Conservation (phyloP, 2,797 vertebrate species). For the Ctenopoma kingsleyae region DNA sequence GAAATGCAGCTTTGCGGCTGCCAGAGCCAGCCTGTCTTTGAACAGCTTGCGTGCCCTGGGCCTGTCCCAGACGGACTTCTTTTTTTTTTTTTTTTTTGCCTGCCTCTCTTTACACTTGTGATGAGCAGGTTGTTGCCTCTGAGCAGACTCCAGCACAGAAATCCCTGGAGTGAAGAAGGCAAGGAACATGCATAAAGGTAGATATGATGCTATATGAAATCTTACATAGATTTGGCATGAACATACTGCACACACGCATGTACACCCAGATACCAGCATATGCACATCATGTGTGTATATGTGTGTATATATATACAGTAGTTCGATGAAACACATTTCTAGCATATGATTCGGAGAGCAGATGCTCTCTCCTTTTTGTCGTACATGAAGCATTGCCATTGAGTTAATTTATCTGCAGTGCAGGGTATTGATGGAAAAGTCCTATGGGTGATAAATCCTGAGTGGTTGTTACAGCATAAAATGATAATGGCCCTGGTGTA, state of each 20-base stretch:
- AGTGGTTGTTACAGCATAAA: conserved; percentile 74
- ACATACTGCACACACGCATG: conserved; percentile 15
- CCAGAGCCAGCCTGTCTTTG: conserved; percentile 76
- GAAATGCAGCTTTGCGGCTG: conserved; percentile 72
- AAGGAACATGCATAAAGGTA: conserved; percentile 51
- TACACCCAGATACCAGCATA: background rate
- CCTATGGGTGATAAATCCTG: conserved; percentile 72
- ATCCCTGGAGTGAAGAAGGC: conserved; percentile 56
- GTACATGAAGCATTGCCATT: conserved; percentile 51
- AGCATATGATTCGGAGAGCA: conserved; percentile 56
- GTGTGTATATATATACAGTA: background rate
- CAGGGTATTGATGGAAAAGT: conserved; percentile 75
- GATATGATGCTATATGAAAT: conserved; percentile 54
- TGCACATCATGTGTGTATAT: no score
- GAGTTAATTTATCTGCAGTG: conserved; percentile 79
- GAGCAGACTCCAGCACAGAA: conserved; percentile 71
- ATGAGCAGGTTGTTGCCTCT: conserved; percentile 82
- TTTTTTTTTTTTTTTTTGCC: conserved; percentile 55
- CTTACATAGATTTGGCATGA: conserved; percentile 41
- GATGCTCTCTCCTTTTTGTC: conserved; percentile 42
- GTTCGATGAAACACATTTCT: conserved; percentile 40
- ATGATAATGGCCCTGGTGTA: conserved; percentile 67
- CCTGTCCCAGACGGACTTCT: conserved; percentile 80
- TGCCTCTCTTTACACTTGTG: conserved; percentile 73
- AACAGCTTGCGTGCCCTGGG: conserved; percentile 85